Conservation (phyloP, 2,113 vertebrate species). For the Cathartes aura region DNA sequence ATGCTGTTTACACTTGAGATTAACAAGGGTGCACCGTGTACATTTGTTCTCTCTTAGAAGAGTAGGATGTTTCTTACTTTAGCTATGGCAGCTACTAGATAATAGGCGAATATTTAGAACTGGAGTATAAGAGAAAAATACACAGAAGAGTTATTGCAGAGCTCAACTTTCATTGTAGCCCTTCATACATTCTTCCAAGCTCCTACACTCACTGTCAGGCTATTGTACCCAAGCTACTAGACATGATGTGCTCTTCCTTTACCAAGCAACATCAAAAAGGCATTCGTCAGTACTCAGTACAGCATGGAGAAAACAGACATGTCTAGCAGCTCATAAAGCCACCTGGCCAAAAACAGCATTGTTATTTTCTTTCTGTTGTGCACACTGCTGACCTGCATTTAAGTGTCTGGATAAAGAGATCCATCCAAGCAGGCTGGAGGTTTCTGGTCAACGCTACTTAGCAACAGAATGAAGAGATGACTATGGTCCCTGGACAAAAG, state of each 20-base stretch:
- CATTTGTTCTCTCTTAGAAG: neutral
- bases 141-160: neutral
- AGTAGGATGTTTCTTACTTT: neutral
- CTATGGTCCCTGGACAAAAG: neutral
- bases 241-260: neutral
- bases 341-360: neutral
- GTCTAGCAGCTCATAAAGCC: neutral
- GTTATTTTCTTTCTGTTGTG: neutral
- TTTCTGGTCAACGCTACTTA: neutral
- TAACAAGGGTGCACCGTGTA: neutral
- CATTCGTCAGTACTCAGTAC: neutral
- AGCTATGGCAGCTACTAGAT: neutral
- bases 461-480: neutral
- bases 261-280: neutral
- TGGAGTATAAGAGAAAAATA: neutral
- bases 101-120: neutral
- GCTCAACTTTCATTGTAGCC: neutral
- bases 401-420: neutral
- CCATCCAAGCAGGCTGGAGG: neutral
- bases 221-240: neutral
- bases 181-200: neutral
- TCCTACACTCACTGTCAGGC: neutral
- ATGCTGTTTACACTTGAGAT: neutral
- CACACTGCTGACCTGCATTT: neutral
- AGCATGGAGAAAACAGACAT: neutral